phyloP scores from a whole-genome alignment of 2,888 invertebrate genomes.

The Orthosia gracilis region DNA sequence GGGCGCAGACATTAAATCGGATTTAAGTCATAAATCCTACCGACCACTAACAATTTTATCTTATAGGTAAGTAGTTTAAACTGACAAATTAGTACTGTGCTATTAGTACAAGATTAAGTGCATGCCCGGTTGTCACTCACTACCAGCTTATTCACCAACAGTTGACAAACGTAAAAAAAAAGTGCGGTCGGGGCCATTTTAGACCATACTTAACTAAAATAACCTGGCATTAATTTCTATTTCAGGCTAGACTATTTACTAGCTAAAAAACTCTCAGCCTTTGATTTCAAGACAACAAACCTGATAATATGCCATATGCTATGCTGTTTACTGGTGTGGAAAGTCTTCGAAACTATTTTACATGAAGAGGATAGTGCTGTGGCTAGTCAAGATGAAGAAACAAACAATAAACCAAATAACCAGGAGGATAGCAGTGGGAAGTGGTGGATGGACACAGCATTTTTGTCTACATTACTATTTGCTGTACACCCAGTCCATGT shows the following conservation, averaged over 20 bases:
- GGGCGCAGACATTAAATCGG: constrained; percentile 96
- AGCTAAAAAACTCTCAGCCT: constrained; percentile 91
- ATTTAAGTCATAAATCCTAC: constrained; percentile 98
- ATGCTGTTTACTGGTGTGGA: constrained; percentile 82
- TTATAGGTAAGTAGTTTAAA: constrained; percentile 92
- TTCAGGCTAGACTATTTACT: constrained; percentile 93
- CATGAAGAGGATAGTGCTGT: constrained; percentile 42
- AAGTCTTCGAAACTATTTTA: constrained; percentile 71
- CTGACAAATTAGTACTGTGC: too few species aligned
- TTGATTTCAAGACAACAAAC: constrained; percentile 95
- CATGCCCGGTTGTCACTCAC: too few species aligned
- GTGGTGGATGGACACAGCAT: constrained; percentile 85
- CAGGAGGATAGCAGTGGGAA: constrained; percentile 28
- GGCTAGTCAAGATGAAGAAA: constrained; percentile 17
- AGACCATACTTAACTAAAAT: neutral
- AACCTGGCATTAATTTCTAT: constrained; percentile 13
- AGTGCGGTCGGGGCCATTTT: too few species aligned
- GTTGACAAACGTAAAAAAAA: too few species aligned
- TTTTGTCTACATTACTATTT: constrained; percentile 94
- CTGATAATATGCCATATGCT: constrained; percentile 93
- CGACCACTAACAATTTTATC: constrained; percentile 97
- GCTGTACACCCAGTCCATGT: constrained; percentile 98
- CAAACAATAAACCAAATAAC: constrained; percentile 13
- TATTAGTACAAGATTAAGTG: too few species aligned
- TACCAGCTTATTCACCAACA: too few species aligned